These are phyloP conservation scores for Formica exsecta DNA, from an alignment of 1,140 invertebrate species.

Conservation along the genomic window DNA sequence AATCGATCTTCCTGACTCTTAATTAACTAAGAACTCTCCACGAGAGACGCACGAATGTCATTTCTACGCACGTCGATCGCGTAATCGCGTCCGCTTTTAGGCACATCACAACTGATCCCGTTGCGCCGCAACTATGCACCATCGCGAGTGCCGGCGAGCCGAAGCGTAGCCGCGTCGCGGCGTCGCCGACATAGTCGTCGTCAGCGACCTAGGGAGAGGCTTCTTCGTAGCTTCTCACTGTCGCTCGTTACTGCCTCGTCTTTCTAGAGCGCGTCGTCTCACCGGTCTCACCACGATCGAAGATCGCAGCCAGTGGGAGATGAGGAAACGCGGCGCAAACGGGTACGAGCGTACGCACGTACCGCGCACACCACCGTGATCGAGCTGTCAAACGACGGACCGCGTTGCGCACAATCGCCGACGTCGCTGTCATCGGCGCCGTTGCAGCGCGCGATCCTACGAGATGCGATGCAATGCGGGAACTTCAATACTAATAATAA, in stretches of 20 bases:
- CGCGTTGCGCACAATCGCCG: conserved; percentile 47
- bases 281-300: background rate
- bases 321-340: background rate
- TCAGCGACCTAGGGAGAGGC: conserved; percentile 9
- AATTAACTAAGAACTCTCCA: conserved; percentile 47
- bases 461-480: background rate
- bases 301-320: background rate
- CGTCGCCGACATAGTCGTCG: conserved; percentile 40
- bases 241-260: background rate
- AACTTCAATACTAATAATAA: too few relatives aligned
- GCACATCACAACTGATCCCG: conserved; percentile 56
- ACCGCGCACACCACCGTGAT: conserved; percentile 42
- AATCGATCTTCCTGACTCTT: background rate
- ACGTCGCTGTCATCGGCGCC: conserved; percentile 55
- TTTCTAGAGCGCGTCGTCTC: background rate
- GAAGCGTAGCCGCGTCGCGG: conserved; percentile 21
- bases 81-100: conserved; percentile 27
- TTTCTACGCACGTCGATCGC: conserved; percentile 63
- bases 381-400: conserved; percentile 66
- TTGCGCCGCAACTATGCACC: background rate
- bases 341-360: background rate
- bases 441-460: background rate
- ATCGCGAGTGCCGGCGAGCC: conserved; percentile 45
- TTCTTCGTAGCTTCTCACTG: background rate
- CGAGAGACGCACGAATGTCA: conserved; percentile 53